Evolutionary conservation across 2,113 vertebrate species (phyloP).

Genomic region (Aviceda subcristata): DNA sequence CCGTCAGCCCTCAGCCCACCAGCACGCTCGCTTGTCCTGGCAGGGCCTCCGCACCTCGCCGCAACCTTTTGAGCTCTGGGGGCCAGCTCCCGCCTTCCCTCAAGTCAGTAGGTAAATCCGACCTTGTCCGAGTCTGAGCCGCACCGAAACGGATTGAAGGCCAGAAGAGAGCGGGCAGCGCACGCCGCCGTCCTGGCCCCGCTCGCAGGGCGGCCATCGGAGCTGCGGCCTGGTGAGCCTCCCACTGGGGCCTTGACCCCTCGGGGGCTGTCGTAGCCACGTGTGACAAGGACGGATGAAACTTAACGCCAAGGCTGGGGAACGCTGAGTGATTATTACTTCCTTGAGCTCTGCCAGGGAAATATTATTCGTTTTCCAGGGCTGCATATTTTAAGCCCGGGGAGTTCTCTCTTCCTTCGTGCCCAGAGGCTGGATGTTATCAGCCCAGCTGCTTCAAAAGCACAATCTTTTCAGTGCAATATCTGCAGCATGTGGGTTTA

Average conservation of each 20-base stretch:
- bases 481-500: neutral
- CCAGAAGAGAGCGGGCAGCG: neutral
- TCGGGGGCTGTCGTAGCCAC: neutral
- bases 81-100: neutral
- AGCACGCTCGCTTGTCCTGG: accelerated
- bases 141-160: neutral
- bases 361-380: neutral
- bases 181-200: neutral
- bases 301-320: neutral
- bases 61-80: neutral
- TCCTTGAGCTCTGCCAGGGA: neutral
- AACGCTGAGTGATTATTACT: neutral
- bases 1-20: neutral
- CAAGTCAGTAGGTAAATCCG: neutral
- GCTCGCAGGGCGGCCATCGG: accelerated
- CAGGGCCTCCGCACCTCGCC: neutral
- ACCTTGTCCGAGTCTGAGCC: neutral
- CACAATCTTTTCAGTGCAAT: neutral
- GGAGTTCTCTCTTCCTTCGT: neutral
- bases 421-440: neutral
- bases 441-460: neutral
- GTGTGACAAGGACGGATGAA: neutral
- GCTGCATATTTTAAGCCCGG: neutral
- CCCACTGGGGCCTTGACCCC: no score
- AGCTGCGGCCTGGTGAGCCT: neutral